Evolutionary conservation across 1,140 invertebrate genomes (phyloP).

Genomic region (Drosophila setifemur): DNA sequence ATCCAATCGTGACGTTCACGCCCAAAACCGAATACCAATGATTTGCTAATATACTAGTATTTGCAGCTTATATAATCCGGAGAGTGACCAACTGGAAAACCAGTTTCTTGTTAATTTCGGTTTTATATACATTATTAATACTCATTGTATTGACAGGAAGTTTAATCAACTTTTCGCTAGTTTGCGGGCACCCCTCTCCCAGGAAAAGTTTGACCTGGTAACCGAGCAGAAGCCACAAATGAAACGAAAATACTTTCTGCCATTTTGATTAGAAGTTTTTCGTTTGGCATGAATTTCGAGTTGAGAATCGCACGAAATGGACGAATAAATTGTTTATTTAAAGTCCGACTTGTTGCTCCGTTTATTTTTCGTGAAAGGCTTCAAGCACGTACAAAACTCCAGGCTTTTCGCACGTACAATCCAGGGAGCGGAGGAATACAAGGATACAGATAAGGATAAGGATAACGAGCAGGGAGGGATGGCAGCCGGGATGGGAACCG

Average conservation of each 20-base stretch:
- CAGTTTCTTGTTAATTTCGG: constrained; percentile 9
- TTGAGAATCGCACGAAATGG: constrained; percentile 33
- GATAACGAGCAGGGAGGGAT: neutral
- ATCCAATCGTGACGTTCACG: constrained; percentile 30
- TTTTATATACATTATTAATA: constrained; percentile 16
- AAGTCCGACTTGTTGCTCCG: constrained; percentile 36
- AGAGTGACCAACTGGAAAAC: constrained; percentile 3
- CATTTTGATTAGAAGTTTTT: constrained; percentile 41
- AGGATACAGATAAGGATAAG: no score
- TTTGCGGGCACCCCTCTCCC: neutral
- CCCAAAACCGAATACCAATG: constrained; percentile 24
- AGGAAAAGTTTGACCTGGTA: constrained; percentile 25
- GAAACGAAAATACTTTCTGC: constrained; percentile 32
- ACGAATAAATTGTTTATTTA: constrained; percentile 50
- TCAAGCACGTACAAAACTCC: constrained; percentile 15
- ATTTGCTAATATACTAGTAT: constrained; percentile 6
- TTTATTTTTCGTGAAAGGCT: neutral
- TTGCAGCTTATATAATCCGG: constrained; percentile 17
- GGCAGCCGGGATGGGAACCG: neutral
- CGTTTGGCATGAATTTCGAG: constrained; percentile 2
- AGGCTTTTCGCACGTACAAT: constrained; percentile 36
- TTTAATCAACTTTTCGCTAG: constrained; percentile 31
- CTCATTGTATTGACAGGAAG: constrained; percentile 27
- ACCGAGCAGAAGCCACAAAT: constrained; percentile 18
- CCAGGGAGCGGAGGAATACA: neutral